A percentile compares a stretch with the other conserved stretches of the same genome.
These are phyloP conservation scores for Ctenoplectra terminalis DNA, from an alignment of 1,140 invertebrate genomes.

Conservation along the genomic window DNA sequence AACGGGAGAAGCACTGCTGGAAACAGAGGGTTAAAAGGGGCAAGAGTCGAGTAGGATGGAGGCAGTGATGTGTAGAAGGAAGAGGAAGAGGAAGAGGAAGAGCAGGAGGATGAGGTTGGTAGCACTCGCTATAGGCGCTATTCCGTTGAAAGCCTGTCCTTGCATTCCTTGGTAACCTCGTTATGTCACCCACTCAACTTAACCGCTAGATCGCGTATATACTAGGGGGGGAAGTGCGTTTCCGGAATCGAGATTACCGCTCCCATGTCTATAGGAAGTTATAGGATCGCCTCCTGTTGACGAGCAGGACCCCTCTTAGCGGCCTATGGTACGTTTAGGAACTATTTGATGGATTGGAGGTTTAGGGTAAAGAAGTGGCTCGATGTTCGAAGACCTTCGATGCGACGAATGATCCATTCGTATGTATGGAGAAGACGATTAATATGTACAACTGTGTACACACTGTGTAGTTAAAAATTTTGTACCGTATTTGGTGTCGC, in stretches of 20 bases:
- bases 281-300: not conserved
- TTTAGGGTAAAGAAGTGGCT: not conserved
- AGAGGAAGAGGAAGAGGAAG: conserved; percentile 16
- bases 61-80: conserved; percentile 16
- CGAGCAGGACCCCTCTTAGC: not conserved
- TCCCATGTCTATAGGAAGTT: conserved; percentile 19
- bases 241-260: conserved; percentile 44
- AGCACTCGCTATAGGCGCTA: conserved; percentile 42
- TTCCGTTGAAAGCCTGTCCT: conserved; percentile 67
- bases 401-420: too few species aligned
- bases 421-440: too few species aligned
- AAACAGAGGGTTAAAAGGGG: conserved; percentile 37
- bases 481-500: too few species aligned
- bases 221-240: conserved; percentile 20
- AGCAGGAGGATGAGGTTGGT: conserved; percentile 31
- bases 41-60: not conserved
- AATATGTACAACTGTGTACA: too few species aligned
- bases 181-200: conserved; percentile 73
- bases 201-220: conserved; percentile 65
- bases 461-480: too few species aligned
- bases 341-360: not conserved
- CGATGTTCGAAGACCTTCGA: not conserved
- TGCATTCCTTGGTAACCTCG: conserved; percentile 70
- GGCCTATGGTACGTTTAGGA: not conserved
- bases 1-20: conserved; percentile 40